Percentiles rank a stretch among this genome's conserved stretches.
Conservation (phyloP, 2,113 vertebrate genomes). For the Hystrix brachyura region DNA sequence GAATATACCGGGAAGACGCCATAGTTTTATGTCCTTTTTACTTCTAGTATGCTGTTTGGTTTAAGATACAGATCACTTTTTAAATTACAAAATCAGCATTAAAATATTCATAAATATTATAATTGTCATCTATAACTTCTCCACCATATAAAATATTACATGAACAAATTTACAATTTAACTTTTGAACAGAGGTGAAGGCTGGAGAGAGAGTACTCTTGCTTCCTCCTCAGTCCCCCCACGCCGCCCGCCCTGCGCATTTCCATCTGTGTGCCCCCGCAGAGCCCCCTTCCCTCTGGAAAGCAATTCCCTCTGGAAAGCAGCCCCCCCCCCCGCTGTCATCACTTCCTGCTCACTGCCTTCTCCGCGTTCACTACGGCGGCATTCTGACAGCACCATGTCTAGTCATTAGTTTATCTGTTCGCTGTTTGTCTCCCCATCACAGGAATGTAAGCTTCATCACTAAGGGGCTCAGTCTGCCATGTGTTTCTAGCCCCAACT, state of each 20-base stretch:
- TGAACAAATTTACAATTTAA: background rate
- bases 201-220: background rate
- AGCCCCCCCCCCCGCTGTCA: no score
- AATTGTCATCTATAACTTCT: background rate
- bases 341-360: background rate
- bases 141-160: background rate
- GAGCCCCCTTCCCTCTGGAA: no score
- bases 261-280: no score
- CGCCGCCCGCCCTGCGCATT: no score
- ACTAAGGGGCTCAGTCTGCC: background rate
- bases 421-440: background rate
- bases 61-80: background rate
- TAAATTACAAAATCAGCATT: slow-evolving; percentile 39
- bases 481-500: background rate
- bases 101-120: background rate
- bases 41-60: background rate
- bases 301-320: no score
- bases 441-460: background rate
- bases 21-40: slow-evolving; percentile 17
- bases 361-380: background rate
- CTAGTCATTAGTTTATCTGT: background rate
- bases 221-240: no score
- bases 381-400: background rate
- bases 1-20: background rate
- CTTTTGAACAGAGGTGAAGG: background rate